Base-by-base conservation (phyloP, 2,888 invertebrate genomes). In the Lochmaea crataegi region DNA sequence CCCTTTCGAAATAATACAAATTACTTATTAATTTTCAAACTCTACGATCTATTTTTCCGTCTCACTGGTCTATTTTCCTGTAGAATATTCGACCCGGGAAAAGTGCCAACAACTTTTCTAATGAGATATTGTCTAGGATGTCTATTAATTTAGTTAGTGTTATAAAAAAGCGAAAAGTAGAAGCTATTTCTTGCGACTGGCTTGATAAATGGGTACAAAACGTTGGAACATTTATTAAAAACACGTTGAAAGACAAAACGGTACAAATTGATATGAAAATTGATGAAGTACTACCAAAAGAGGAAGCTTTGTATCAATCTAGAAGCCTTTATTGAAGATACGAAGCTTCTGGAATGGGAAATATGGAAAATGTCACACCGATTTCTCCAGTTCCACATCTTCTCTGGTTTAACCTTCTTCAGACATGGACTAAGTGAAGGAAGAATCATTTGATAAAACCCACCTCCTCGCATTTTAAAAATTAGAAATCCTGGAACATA, bases 111-210 rank as follows among this genome's bases (percentile, higher is more conserved):
- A 9, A 61, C 38, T 4, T 61, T 38, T 41, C 9, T 38, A 26
- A 61, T 61, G 41, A 61, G 9, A 51, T 16, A 51, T 51, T 51
- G 51, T 51, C 51, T 51, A 51, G 1, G 41, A 41, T 10, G n/a
- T n/a, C n/a, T n/a, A n/a, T 60, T 60, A 61, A 61, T 61, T 38
- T 61, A 10, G 38, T 61, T 16, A 16, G 16, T 38, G 61, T 61
- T 61, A 61, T 61, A 61, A 41, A 41, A 38, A 12, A 41, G 41
- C 41, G 41, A 61, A 41, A 61, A 32, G 12, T 41, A 41, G 41
- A 41, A 61, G n/a, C 16, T 32, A 26, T 41, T n/a, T 61, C 61
- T 41, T 41, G 41, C 16, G 5, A 16, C 61, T 10, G 61, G 12
- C 16, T 38, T 61, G 61, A 61, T 61, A 61, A 61, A 61, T 41